phyloP scores from a whole-genome alignment of 2,113 vertebrate species.

The Cyphomyrus discorhynchus region DNA sequence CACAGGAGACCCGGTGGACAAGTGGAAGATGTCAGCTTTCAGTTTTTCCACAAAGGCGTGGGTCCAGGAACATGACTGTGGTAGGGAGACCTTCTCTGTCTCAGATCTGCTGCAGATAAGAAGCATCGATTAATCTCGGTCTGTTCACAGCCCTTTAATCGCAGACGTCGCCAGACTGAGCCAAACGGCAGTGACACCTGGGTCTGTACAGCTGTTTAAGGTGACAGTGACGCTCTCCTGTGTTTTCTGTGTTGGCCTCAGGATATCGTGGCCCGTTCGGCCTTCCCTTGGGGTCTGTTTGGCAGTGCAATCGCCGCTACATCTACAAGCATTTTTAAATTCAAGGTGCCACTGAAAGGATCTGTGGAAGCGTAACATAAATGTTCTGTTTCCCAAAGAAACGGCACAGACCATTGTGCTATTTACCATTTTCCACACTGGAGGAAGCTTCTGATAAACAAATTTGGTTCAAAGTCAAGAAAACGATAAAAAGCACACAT shows the following conservation, averaged over 20 bases:
- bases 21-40: not conserved
- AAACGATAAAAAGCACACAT: not conserved
- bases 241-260: not conserved
- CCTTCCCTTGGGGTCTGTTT: not conserved
- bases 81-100: not conserved
- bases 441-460: not conserved
- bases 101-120: not conserved
- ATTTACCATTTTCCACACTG: conserved; percentile 26
- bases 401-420: conserved; percentile 28
- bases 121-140: not conserved
- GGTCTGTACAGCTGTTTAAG: too few species aligned
- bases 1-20: not conserved
- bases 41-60: not conserved
- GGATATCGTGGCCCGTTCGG: not conserved
- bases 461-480: not conserved
- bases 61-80: not conserved
- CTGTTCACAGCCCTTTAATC: not conserved
- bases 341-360: conserved; percentile 15
- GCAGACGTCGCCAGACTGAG: too few species aligned
- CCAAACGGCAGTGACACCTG: not conserved
- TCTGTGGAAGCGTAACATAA: conserved; percentile 17
- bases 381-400: conserved; percentile 42
- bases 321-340: not conserved
- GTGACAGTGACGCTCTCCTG: too few species aligned
- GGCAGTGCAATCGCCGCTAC: not conserved